phyloP scores from a whole-genome alignment of 2,113 vertebrate genomes.

The Todiramphus chloris region DNA sequence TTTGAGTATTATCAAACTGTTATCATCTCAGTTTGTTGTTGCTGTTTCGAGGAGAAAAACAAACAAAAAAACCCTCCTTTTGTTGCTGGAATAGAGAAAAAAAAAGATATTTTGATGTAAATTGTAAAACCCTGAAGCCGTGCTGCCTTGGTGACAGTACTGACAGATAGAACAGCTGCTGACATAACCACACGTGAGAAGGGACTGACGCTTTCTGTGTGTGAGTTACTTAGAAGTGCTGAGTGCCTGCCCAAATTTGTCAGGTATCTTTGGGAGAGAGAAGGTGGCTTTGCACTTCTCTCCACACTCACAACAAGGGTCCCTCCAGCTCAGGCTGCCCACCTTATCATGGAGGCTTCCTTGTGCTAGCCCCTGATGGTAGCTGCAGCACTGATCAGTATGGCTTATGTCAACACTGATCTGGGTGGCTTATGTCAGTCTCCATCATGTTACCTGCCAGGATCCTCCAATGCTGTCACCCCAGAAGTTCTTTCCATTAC shows the following conservation, averaged over 20 bases:
- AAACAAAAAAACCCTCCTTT: background rate
- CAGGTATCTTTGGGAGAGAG: background rate
- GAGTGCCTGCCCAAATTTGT: background rate
- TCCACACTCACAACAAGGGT: background rate
- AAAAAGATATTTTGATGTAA: background rate
- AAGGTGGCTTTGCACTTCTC: background rate
- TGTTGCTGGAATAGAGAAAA: background rate
- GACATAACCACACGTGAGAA: background rate
- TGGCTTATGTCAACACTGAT: background rate
- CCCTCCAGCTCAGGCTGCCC: background rate
- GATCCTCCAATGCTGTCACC: background rate
- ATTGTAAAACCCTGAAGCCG: background rate
- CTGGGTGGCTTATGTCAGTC: background rate
- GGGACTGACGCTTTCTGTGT: background rate
- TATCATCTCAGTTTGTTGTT: background rate
- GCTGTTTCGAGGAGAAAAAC: background rate
- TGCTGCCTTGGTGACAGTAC: background rate
- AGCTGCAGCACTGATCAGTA: rapidly evolving
- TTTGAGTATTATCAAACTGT: background rate
- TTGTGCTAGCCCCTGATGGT: background rate
- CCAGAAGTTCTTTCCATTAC: background rate
- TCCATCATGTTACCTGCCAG: background rate
- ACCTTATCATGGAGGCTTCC: rapidly evolving
- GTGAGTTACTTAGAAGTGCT: background rate
- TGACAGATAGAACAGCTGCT: background rate